A percentile compares a stretch with the other conserved stretches of the same genome.
Evolutionary conservation across 1,140 invertebrate species (phyloP).

Genomic region (Diprion similis): DNA sequence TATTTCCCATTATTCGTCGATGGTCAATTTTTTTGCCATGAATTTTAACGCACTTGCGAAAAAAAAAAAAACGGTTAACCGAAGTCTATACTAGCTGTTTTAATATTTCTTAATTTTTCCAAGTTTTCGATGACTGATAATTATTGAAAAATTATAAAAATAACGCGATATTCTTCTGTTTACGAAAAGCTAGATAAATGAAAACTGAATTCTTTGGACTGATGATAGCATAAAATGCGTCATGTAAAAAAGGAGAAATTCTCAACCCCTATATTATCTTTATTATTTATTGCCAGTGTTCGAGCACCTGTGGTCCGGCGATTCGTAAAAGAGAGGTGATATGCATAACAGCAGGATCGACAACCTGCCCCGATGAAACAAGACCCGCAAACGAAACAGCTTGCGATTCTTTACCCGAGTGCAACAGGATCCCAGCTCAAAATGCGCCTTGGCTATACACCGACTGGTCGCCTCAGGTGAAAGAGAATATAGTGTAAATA

Average conservation of each 20-base stretch:
- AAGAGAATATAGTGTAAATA: no score
- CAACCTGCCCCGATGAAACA: conserved; percentile 36
- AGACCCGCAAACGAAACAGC: conserved; percentile 43
- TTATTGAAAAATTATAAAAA: neutral
- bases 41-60: neutral
- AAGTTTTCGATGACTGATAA: neutral
- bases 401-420: conserved; percentile 39
- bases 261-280: neutral
- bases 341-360: conserved; percentile 45
- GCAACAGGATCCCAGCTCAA: neutral
- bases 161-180: neutral
- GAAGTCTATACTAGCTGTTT: no score
- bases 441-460: conserved; percentile 43
- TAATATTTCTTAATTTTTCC: no score
- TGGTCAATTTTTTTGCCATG: neutral
- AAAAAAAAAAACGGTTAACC: no score
- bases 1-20: neutral
- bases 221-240: neutral
- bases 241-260: neutral
- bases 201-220: neutral
- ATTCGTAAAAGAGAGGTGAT: conserved; percentile 47
- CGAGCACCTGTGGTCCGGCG: conserved; percentile 48
- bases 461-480: conserved; percentile 53
- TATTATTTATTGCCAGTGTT: conserved; percentile 39
- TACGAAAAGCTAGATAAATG: neutral